phyloP scores from a whole-genome alignment of 1,140 invertebrate species.

The Lepidurus apus region DNA sequence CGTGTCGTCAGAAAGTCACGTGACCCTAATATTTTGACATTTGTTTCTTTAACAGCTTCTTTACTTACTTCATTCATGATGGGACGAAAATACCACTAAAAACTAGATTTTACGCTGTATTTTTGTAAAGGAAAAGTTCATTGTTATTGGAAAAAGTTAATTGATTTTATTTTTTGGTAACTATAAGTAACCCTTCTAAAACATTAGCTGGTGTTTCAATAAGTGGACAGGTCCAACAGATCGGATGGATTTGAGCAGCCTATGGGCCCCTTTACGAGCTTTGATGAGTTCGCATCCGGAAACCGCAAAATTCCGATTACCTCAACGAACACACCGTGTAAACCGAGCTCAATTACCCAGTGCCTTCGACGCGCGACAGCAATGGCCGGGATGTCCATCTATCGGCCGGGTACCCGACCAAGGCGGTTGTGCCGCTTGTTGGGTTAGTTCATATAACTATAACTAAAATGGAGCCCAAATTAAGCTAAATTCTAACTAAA shows the following conservation, averaged over 20 bases:
- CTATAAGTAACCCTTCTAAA: no score
- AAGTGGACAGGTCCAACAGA: not conserved
- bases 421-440: conserved; percentile 43
- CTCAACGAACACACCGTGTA: not conserved
- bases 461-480: no score
- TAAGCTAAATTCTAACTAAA: no score
- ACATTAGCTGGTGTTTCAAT: not conserved
- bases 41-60: no score
- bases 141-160: no score
- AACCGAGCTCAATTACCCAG: not conserved
- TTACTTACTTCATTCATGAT: no score
- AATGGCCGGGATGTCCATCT: conserved; percentile 51
- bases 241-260: not conserved
- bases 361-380: conserved; percentile 48
- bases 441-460: conserved; percentile 36
- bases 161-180: no score
- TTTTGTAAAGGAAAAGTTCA: no score
- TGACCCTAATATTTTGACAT: no score
- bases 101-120: no score
- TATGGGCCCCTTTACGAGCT: not conserved
- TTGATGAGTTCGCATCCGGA: not conserved
- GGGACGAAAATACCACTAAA: no score
- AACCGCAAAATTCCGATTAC: not conserved
- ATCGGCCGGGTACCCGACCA: conserved; percentile 42
- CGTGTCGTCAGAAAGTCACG: no score